Base-by-base conservation (phyloP, 2,797 vertebrate species). In the Typhlichthys subterraneus region DNA sequence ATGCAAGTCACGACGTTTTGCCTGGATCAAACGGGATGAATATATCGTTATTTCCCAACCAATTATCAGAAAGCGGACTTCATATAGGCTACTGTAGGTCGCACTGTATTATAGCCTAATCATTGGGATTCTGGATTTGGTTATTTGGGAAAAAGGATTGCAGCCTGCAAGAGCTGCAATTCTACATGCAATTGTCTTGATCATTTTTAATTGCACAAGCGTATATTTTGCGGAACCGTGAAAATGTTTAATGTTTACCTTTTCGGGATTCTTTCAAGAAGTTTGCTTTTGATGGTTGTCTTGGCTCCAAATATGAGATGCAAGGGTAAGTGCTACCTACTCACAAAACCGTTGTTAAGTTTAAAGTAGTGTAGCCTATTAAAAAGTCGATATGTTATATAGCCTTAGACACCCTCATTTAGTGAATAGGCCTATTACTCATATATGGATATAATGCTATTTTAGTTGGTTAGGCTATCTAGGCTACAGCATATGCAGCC, bases 321-420 rank as follows among this genome's bases (percentile, higher is more conserved):
- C 63, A 19, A 80, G 73, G 92, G 92, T 93, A 75, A 90, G 86
- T 60, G n/a, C 45, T 63, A 51, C 4, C 4, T 5, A 1, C 9
- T 50, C 11, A 15, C 15, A 17, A 17, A 19, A 15, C 17, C 9
- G 7, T 51, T 51, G 7, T 51, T 51, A 23, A 19, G 19, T 53
- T 31, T 12, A 31, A 51, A 9, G 8, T 51, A 42, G 7, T 9
- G 38, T 42, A 42, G 38, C 38, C 38, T 9, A 42, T 42, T 42
- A 9, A 42, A 42, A 9, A 10, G 7, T 42, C 38, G 7, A 42
- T 42, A 9, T 42, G 38, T 2, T 42, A 42, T 7, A 42, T 9
- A 42, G 38, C 6, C 9, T 42, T 2, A 42, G 38, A 42, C 38
- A 42, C 9, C 9, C 10, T 42, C 7, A 42, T 42, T 7, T 42